Evolutionary conservation across 2,888 invertebrate genomes (phyloP), one percentile per base, ranked within the genome.

Genomic region (Phlogophora meticulosa): DNA sequence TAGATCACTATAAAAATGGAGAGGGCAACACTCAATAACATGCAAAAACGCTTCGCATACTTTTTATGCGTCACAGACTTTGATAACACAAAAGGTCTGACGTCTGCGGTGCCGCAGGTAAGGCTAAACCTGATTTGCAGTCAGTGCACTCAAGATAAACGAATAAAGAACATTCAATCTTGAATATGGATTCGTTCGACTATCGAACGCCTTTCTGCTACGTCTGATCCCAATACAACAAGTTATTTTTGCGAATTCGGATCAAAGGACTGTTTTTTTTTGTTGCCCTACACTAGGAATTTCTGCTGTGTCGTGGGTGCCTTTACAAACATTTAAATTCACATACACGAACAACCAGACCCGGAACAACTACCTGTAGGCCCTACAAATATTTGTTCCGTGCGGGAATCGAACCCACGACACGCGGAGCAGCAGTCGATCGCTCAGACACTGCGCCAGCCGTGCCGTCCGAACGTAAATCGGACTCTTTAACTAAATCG

Each of bases 141-240:
- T 65, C 66, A 45, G 5, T 51, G 38, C 73, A 64, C 64, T 45
- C 22, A 15, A 45, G 43, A 74, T 68, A 65, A 68, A 73, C 1
- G 10, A 36, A 32, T 22, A 40, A n/a, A 32, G n/a, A 36, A 64
- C 17, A 49, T 42, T 42, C 34, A 42, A 73, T 72, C n/a, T 42
- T 48, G 24, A 7, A 13, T 28, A 3, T 9, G 13, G 34, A 36
- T 49, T 38, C 1, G 2, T 42, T 42, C 36, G 15, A 34, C n/a
- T 20, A 9, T 28, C 20, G 15, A 10, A 20, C 13, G 9, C 13
- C 32, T 49, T 49, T 49, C 13, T 34, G 17, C 17, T 17, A 13
- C 17, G 7, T 17, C 13, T 51, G 46, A 46, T 24, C 2, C 42
- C 28, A 28, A 28, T 28, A 5, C 5, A 5, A 4, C 28, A 28